A percentile compares a stretch with the other conserved stretches of the same genome.
phyloP scores from a whole-genome alignment of 2,888 invertebrate species.

The Phragmatobia fuliginosa region DNA sequence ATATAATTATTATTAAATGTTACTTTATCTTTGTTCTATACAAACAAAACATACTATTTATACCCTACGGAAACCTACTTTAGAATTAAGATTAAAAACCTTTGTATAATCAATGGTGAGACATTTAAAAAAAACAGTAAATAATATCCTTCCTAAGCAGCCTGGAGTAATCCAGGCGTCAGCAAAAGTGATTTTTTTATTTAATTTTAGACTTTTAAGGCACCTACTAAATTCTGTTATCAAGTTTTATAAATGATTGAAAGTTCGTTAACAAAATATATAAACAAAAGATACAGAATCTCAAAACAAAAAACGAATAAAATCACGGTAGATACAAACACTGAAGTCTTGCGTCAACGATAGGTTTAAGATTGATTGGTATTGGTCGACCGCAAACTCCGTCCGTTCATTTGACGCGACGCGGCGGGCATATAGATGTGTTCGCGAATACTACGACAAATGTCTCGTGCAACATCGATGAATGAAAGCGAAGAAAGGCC shows the following conservation, averaged over 20 bases:
- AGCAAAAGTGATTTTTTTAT: not conserved
- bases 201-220: too few relatives aligned
- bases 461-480: slow-evolving; percentile 65
- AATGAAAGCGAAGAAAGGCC: slow-evolving; percentile 76
- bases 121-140: too few relatives aligned
- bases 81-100: too few relatives aligned
- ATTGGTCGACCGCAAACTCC: slow-evolving; percentile 76
- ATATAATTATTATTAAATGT: too few relatives aligned
- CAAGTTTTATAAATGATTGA: not conserved
- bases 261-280: not conserved
- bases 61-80: too few relatives aligned
- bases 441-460: slow-evolving; percentile 71
- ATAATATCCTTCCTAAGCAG: not conserved
- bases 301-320: slow-evolving; percentile 66
- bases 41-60: too few relatives aligned
- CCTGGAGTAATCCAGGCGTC: not conserved
- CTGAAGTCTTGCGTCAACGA: slow-evolving; percentile 66
- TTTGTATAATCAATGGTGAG: too few relatives aligned
- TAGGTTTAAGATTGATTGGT: slow-evolving; percentile 75
- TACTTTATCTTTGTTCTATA: too few relatives aligned
- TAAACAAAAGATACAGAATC: slow-evolving; percentile 46
- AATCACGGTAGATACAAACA: slow-evolving; percentile 64
- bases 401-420: slow-evolving; percentile 84
- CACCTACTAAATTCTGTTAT: not conserved
- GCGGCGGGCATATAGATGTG: slow-evolving; percentile 83